Conservation (phyloP, 2,113 vertebrate genomes). For the Syrrhaptes paradoxus region DNA sequence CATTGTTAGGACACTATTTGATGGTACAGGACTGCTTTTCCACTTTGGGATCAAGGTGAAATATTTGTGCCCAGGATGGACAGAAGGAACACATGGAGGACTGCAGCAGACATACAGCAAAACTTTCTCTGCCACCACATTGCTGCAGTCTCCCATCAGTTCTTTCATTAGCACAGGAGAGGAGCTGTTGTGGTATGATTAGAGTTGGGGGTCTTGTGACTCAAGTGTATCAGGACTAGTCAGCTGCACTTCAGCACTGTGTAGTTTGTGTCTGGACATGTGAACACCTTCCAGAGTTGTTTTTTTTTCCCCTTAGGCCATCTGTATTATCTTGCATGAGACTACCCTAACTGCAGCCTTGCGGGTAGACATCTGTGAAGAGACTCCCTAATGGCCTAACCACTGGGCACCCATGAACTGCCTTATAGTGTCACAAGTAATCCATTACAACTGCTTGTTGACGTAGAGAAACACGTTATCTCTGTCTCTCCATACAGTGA, state of each 20-base stretch:
- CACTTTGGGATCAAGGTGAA: neutral
- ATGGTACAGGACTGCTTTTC: neutral
- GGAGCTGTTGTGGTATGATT: fast-evolving
- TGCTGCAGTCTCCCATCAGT: neutral
- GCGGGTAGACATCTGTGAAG: neutral
- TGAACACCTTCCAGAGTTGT: neutral
- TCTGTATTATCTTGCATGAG: neutral
- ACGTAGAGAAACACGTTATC: fast-evolving
- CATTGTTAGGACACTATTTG: neutral
- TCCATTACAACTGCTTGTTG: neutral
- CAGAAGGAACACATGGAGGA: neutral
- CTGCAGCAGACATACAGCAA: neutral
- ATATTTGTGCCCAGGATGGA: neutral
- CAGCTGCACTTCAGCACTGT: neutral
- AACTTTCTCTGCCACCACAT: too few relatives aligned
- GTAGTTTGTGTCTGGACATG: neutral
- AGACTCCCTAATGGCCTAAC: neutral
- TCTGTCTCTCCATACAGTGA: neutral
- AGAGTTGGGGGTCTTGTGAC: neutral
- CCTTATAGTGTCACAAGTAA: neutral
- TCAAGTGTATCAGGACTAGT: neutral
- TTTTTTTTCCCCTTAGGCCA: neutral
- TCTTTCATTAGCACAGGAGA: fast-evolving
- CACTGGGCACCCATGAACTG: neutral
- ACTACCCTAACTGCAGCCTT: neutral